A percentile compares a stretch with the other conserved stretches of the same genome.
Conservation (phyloP, 2,888 invertebrate genomes). For the Phortica magna region DNA sequence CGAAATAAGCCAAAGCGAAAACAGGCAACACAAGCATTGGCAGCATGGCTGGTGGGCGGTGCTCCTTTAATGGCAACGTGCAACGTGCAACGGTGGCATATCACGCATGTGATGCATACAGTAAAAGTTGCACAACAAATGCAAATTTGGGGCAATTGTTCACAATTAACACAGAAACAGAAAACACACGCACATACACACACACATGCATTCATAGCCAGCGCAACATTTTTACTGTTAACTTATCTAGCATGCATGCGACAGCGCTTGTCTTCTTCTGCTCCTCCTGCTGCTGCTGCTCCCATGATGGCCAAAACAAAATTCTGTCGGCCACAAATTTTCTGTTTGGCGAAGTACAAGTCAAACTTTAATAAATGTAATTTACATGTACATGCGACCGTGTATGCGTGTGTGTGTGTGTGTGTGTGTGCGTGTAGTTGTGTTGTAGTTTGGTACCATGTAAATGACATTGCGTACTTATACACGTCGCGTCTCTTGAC, state of each 20-base stretch:
- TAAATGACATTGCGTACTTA: conserved; percentile 17
- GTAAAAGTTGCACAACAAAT: background rate
- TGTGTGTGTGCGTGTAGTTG: conserved; percentile 26
- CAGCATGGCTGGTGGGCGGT: background rate
- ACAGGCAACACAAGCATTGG: conserved; percentile 66
- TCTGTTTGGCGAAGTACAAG: conserved; percentile 14
- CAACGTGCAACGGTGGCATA: background rate
- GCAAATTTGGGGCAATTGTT: conserved; percentile 44
- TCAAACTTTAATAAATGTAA: conserved; percentile 40
- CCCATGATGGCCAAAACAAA: background rate
- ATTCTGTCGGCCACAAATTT: background rate
- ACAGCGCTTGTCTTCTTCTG: conserved; percentile 11
- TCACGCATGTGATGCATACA: background rate
- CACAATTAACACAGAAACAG: conserved; percentile 41
- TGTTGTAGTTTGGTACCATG: conserved; percentile 10
- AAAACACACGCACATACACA: conserved; percentile 23
- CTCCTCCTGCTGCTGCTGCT: background rate
- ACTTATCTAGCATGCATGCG: no score
- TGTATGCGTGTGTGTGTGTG: conserved; percentile 34
- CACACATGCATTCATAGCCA: conserved; percentile 29
- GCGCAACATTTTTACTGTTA: conserved; percentile 34
- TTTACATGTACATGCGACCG: conserved; percentile 50
- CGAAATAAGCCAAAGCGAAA: conserved; percentile 63
- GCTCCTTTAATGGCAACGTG: background rate
- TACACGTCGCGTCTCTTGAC: conserved; percentile 1